Conservation (phyloP, 1,140 invertebrate genomes). For the Neodiprion lecontei region DNA sequence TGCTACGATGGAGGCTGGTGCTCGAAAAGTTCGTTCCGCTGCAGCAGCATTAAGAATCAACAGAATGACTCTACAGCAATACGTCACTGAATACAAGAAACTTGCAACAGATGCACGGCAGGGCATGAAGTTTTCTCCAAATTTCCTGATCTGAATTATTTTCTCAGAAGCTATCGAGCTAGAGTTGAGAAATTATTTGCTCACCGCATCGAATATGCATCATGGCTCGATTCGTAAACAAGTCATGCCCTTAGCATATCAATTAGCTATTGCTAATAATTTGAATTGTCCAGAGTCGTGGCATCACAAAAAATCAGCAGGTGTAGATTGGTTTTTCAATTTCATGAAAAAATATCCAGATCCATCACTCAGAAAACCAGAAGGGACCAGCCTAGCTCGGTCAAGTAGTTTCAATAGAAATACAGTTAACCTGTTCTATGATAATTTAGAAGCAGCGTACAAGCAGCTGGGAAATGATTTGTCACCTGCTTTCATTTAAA, state of each 20-base stretch:
- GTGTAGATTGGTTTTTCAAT: conserved; percentile 50
- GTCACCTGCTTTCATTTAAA: conserved; percentile 42
- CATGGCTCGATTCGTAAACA: conserved; percentile 6
- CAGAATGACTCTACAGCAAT: no score
- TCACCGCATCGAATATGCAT: background rate
- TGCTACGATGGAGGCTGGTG: no score
- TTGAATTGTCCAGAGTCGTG: conserved; percentile 24
- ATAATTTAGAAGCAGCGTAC: conserved; percentile 30
- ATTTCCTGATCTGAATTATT: background rate
- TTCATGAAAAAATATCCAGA: conserved; percentile 53
- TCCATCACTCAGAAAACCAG: conserved; percentile 50
- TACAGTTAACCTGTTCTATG: conserved; percentile 47
- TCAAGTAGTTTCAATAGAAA: conserved; percentile 53
- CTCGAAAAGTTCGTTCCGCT: no score
- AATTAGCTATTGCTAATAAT: conserved; percentile 23
- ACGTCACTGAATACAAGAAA: no score
- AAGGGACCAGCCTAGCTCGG: conserved; percentile 50
- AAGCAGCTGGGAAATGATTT: conserved; percentile 29
- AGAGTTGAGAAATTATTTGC: background rate
- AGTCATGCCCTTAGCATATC: conserved; percentile 24
- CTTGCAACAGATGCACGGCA: no score
- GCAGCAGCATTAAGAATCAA: no score
- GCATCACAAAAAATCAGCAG: conserved; percentile 33
- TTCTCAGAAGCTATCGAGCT: background rate
- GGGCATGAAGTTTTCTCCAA: no score